phyloP scores from a whole-genome alignment of 1,140 invertebrate species.

The Hormaphis cornu region DNA sequence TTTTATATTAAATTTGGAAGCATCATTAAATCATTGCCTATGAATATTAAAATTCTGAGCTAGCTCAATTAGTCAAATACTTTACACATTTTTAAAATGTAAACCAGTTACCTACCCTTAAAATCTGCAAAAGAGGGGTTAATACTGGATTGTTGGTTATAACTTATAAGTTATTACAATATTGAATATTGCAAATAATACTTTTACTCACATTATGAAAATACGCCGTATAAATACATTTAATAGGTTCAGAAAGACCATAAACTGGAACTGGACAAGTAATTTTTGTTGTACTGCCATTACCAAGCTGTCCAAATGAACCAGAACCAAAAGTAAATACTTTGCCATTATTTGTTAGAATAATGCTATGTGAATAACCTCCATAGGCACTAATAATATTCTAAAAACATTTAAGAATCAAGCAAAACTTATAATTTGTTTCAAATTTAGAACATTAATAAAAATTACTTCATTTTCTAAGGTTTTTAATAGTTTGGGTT shows the following conservation, averaged over 20 bases:
- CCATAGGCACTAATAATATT: conserved; percentile 50
- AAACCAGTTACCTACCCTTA: too few species aligned
- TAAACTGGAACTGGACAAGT: conserved; percentile 51
- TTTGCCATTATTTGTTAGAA: conserved; percentile 53
- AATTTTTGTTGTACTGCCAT: conserved; percentile 52
- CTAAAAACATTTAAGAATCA: conserved; percentile 35
- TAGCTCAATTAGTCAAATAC: too few species aligned
- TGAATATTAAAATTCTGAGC: too few species aligned
- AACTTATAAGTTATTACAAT: too few species aligned
- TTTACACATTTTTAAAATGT: too few species aligned
- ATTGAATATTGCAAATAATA: too few species aligned
- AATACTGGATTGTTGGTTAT: too few species aligned
- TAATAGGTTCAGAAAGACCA: conserved; percentile 50
- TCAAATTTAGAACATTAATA: neutral
- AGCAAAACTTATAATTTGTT: neutral
- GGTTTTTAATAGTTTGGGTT: conserved; percentile 51
- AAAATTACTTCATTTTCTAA: conserved; percentile 45
- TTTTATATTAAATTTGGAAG: too few species aligned
- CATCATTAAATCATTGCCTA: too few species aligned
- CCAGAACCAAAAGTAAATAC: conserved; percentile 69
- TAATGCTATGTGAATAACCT: conserved; percentile 67
- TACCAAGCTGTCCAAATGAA: conserved; percentile 67
- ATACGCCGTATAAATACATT: conserved; percentile 61
- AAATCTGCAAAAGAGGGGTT: too few species aligned
- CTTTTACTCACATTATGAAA: conserved; percentile 65